These are phyloP conservation scores for Drosophila barbarae DNA, from an alignment of 2,888 invertebrate species.

Conservation along the genomic window DNA sequence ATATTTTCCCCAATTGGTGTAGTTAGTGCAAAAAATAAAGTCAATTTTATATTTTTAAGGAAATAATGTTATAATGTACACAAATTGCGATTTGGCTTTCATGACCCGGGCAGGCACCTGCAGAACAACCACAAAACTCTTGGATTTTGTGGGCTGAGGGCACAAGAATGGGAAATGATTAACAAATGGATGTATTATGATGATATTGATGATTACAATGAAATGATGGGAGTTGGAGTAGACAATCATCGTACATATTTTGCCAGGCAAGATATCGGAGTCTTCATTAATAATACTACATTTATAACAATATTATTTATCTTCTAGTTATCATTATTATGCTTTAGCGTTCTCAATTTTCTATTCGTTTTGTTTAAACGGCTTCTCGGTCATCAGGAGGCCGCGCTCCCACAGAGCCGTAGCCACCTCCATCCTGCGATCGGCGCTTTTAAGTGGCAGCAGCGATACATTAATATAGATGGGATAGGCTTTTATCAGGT, in stretches of 20 bases:
- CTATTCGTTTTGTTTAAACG: conserved; percentile 48
- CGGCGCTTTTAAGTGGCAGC: conserved; percentile 84
- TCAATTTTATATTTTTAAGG: background rate
- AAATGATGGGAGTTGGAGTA: background rate
- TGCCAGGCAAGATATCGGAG: background rate
- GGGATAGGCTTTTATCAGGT: conserved; percentile 88
- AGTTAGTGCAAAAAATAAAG: conserved; percentile 7
- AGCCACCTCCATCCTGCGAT: conserved; percentile 85
- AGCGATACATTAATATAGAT: conserved; percentile 86
- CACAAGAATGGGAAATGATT: background rate
- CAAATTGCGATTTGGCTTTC: background rate
- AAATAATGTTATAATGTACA: background rate
- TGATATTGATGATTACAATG: background rate
- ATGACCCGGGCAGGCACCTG: background rate
- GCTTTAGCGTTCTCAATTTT: too few species aligned
- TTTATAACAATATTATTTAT: background rate
- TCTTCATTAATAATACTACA: background rate
- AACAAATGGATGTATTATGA: background rate
- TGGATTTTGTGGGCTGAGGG: conserved; percentile 7
- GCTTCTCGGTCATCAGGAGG: conserved; percentile 84
- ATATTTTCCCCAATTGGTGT: background rate
- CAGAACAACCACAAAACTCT: conserved; percentile 3
- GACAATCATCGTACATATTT: background rate
- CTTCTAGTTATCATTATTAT: background rate
- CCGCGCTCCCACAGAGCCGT: conserved; percentile 91